Base-by-base conservation (phyloP, 2,888 invertebrate genomes). In the Himalopsyche anomala region DNA sequence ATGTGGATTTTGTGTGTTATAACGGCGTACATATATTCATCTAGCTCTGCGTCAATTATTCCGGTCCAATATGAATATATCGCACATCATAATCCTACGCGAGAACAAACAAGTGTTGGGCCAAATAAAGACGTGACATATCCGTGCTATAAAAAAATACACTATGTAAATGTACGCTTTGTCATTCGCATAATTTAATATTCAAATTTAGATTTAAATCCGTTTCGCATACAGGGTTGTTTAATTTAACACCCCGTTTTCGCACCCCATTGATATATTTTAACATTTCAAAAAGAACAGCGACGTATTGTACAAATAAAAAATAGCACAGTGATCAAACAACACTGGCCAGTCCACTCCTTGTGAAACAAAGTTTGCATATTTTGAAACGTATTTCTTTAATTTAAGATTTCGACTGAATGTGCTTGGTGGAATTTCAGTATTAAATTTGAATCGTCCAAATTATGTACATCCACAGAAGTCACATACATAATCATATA, bases 151-250 rank as follows among this genome's bases (percentile, higher is more conserved):
- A 80, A 86, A 74, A n/a, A 86, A 81, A 69, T 74, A 36, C 80
- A 56, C 74, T 69, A 86, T 86, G 86, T 86, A 86, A 86, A 86
- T 86, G 62, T 82, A 84, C 80, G 86, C 86, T 81, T 79, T 86
- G 86, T 86, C 84, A 81, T 81, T 86, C 84, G 86, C 81, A 86
- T 86, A 86, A 86, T 86, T 86, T 86, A 86, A 86, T 86, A 86
- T 86, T 86, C 84, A 86, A 86, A 86, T 86, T 81, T 55, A 5
- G 54, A 84, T 80, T 84, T 84, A 81, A 84, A 86, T 84, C 86
- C 86, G 81, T 81, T 84, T 80, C 81, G 84, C 86, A 86, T 55
- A 86, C 84, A 86, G 80, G 28, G 80, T 55, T 40, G 80, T 74
- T 74, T 74, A 74, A 38, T 12, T 4, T 36, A 11, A 38, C 79